phyloP scores from a whole-genome alignment of 2,797 vertebrate genomes.

The Alectoris magna region DNA sequence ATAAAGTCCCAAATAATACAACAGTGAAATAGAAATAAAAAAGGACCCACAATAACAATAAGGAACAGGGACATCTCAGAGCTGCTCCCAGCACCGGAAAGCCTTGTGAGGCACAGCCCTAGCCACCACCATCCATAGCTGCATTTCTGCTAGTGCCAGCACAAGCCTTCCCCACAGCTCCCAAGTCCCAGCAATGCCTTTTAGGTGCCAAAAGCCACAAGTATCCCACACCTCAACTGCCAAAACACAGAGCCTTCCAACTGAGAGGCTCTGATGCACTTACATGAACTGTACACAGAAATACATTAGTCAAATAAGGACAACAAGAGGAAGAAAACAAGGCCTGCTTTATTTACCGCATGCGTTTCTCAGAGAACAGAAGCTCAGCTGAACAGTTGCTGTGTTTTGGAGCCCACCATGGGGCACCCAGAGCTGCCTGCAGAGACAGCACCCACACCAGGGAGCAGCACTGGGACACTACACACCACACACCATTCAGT shows the following conservation, averaged over 20 bases:
- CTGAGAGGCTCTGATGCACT: neutral
- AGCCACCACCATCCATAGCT: constrained; percentile 5
- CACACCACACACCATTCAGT: neutral
- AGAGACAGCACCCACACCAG: neutral
- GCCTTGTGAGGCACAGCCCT: constrained; percentile 1
- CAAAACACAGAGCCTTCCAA: constrained; percentile 4
- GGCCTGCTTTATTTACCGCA: neutral
- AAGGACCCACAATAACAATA: too few relatives aligned
- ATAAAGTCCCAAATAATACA: too few relatives aligned
- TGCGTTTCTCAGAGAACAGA: neutral
- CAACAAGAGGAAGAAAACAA: constrained; percentile 11
- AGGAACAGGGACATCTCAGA: neutral
- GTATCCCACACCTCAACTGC: neutral
- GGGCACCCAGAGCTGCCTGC: neutral
- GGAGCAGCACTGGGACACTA: neutral
- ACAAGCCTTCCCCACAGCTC: neutral
- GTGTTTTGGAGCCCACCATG: neutral
- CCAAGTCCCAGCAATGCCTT: neutral
- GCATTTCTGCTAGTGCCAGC: constrained; percentile 54
- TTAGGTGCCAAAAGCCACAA: constrained; percentile 50
- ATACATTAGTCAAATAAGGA: neutral
- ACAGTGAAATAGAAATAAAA: too few relatives aligned
- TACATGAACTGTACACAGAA: neutral
- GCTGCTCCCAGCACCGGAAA: neutral
- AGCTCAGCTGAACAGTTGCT: constrained; percentile 27